These are phyloP conservation scores for Flabesymbios commensalis DNA, from an alignment of 2,888 invertebrate genomes.

Conservation along the genomic window DNA sequence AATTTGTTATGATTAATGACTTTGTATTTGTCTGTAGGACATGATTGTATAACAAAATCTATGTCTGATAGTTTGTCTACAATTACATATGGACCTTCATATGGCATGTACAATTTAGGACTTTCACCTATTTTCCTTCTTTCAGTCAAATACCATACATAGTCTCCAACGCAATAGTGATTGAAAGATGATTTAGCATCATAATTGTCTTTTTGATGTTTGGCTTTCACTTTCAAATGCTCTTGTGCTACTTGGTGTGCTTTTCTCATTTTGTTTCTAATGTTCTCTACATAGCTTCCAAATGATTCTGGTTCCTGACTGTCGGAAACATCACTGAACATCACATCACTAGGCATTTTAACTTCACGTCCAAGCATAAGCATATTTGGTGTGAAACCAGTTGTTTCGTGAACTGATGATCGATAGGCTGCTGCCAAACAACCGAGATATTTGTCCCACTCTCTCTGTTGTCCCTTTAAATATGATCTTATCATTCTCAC, in stretches of 20 bases:
- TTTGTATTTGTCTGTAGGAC: background rate
- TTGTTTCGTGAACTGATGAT: background rate
- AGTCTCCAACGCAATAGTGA: background rate
- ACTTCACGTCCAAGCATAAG: conserved; percentile 3
- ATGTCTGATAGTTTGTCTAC: background rate
- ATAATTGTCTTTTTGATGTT: background rate
- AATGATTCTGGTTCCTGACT: background rate
- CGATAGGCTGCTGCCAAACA: background rate
- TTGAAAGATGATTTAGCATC: background rate
- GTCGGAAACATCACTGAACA: no score
- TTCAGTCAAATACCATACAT: background rate
- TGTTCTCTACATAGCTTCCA: background rate
- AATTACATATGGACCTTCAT: background rate
- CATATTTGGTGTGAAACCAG: background rate
- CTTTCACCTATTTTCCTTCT: background rate
- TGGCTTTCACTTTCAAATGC: background rate
- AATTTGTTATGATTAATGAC: background rate
- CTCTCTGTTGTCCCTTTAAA: background rate
- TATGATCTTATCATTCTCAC: background rate
- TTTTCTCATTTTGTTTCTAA: background rate
- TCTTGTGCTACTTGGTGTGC: background rate
- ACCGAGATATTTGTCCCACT: background rate
- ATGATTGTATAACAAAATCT: background rate
- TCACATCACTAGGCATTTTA: background rate
- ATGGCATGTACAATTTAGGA: background rate